Conservation (phyloP, 2,797 vertebrate genomes). For the Pipistrellus pygmaeus region DNA sequence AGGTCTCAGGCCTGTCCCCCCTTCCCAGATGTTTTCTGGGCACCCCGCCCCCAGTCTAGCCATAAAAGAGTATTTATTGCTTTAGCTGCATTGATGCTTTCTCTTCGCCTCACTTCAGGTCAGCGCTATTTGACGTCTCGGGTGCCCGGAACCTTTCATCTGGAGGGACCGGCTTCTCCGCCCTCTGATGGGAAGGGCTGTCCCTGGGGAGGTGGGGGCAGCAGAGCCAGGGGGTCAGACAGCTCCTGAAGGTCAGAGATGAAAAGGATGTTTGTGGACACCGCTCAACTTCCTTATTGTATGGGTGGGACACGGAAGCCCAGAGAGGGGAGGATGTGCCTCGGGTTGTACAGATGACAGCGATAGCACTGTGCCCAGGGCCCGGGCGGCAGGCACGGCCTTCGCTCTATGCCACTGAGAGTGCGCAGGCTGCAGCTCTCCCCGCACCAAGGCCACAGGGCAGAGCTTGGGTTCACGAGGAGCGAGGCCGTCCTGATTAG, state of each 20-base stretch:
- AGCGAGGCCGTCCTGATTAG: not conserved
- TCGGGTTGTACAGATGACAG: not conserved
- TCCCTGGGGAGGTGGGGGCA: conserved; percentile 30
- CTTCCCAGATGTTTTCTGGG: not conserved
- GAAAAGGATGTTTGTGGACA: not conserved
- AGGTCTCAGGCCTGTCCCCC: not conserved
- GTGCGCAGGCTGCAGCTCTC: not conserved
- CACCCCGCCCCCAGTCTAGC: not conserved
- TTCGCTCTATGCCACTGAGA: rapidly evolving
- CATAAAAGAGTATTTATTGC: conserved; percentile 57
- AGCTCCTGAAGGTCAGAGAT: conserved; percentile 48
- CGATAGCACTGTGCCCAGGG: too few relatives aligned
- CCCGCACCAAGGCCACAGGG: not conserved
- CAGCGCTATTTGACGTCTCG: conserved; percentile 65
- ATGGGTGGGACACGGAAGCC: not conserved
- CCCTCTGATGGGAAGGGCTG: conserved; percentile 24
- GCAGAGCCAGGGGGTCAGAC: not conserved
- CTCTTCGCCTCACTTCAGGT: not conserved
- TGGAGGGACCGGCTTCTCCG: conserved; percentile 39
- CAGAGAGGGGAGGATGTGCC: not conserved
- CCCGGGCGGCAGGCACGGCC: not conserved
- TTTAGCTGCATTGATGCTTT: conserved; percentile 13
- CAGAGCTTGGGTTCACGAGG: not conserved
- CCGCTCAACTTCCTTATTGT: not conserved
- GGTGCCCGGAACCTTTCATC: conserved; percentile 59